Conservation (phyloP, 2,797 vertebrate species). For the Chelon auratus region DNA sequence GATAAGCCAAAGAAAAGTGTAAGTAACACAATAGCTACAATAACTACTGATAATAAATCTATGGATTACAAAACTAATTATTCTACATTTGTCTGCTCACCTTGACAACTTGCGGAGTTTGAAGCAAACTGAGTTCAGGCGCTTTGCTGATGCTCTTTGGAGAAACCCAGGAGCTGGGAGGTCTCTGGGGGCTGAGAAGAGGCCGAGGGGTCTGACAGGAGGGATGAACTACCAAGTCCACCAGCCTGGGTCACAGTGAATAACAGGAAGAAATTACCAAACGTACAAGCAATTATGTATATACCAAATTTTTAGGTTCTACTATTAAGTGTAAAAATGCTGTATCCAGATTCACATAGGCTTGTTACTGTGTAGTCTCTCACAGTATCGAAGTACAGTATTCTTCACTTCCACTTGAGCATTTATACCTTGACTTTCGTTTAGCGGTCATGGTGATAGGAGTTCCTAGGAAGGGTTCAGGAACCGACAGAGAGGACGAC, state of each 20-base stretch:
- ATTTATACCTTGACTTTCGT: constrained; percentile 89
- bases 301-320: neutral
- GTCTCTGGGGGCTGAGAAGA: constrained; percentile 74
- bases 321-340: neutral
- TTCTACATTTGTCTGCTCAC: constrained; percentile 71
- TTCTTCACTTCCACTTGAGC: neutral
- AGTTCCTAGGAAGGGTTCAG: constrained; percentile 91
- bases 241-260: constrained; percentile 79
- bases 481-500: constrained; percentile 65
- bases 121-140: constrained; percentile 89
- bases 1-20: constrained; percentile 5
- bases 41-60: neutral
- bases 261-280: neutral
- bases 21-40: neutral
- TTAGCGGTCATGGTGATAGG: constrained; percentile 87
- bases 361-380: neutral
- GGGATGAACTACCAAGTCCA: constrained; percentile 89
- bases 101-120: constrained; percentile 93
- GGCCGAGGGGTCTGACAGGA: constrained; percentile 72
- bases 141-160: constrained; percentile 79
- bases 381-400: neutral
- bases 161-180: constrained; percentile 74
- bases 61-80: neutral
- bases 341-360: neutral
- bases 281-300: neutral